Evolutionary conservation across 2,888 invertebrate genomes (phyloP).

Genomic region (Torymus auratus): DNA sequence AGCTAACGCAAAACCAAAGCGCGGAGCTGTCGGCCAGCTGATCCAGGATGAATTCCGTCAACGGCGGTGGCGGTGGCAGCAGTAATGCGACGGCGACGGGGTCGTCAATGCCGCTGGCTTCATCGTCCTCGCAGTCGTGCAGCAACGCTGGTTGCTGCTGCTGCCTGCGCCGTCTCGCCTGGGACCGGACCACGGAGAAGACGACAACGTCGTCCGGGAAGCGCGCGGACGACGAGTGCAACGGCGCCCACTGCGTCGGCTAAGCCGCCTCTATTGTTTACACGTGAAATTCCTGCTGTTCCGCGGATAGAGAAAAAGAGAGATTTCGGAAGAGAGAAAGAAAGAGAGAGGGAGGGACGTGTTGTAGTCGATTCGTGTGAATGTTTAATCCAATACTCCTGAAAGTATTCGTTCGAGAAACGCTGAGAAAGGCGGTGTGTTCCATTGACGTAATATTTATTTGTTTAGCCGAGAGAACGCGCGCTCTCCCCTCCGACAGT

Average conservation of each 20-base stretch:
- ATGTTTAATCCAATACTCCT: slow-evolving; percentile 8
- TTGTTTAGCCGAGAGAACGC: no score
- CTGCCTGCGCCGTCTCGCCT: slow-evolving; percentile 33
- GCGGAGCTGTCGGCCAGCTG: slow-evolving; percentile 73
- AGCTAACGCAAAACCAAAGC: slow-evolving; percentile 78
- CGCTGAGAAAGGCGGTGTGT: background rate
- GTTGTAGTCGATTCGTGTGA: slow-evolving; percentile 2
- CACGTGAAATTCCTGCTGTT: slow-evolving; percentile 29
- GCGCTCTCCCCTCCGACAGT: background rate
- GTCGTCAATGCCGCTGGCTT: no score
- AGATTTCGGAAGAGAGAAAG: background rate
- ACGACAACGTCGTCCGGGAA: slow-evolving; percentile 3
- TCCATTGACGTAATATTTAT: no score
- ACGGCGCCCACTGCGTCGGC: slow-evolving; percentile 16
- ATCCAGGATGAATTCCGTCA: slow-evolving; percentile 70
- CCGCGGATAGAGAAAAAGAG: background rate
- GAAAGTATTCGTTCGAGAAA: slow-evolving; percentile 4
- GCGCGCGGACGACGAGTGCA: slow-evolving; percentile 32
- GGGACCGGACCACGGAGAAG: slow-evolving; percentile 40
- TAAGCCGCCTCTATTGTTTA: background rate
- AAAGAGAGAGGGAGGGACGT: background rate
- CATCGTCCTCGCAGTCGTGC: background rate
- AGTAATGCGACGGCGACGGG: slow-evolving; percentile 9
- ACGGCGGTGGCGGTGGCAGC: slow-evolving; percentile 42
- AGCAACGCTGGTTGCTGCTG: slow-evolving; percentile 11